Conservation (phyloP, 2,113 vertebrate genomes). For the Xerus inauris region DNA sequence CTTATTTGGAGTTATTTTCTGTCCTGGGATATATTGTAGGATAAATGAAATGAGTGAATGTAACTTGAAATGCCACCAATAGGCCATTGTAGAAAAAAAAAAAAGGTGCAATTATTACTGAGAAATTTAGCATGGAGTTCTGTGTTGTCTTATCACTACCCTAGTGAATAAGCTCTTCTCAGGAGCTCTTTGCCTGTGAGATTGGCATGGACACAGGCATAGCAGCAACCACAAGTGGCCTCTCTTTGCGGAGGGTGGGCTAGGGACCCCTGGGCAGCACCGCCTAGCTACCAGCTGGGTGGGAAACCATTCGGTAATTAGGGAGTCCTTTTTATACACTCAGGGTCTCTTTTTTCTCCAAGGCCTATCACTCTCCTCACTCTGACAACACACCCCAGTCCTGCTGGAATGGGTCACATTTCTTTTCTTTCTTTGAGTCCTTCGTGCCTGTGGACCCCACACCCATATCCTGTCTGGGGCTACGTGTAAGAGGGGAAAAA, state of each 20-base stretch:
- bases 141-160: background rate
- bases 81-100: background rate
- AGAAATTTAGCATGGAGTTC: background rate
- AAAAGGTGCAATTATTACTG: background rate
- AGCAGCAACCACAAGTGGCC: background rate
- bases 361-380: background rate
- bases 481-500: constrained; percentile 70
- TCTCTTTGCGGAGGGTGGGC: background rate
- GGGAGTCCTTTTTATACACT: background rate
- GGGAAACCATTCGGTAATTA: background rate
- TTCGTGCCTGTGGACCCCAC: constrained; percentile 80
- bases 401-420: constrained; percentile 53
- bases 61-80: background rate
- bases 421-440: constrained; percentile 77
- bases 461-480: constrained; percentile 87
- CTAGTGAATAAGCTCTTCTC: background rate
- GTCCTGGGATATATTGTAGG: background rate
- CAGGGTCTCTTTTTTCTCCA: background rate
- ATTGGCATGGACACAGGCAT: background rate
- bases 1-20: constrained; percentile 31
- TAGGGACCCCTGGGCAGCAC: background rate
- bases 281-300: background rate
- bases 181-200: background rate
- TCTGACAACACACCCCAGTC: background rate
- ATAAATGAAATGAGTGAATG: background rate